Conservation (phyloP, 2,888 invertebrate species). For the Thysanoteuthis rhombus region DNA sequence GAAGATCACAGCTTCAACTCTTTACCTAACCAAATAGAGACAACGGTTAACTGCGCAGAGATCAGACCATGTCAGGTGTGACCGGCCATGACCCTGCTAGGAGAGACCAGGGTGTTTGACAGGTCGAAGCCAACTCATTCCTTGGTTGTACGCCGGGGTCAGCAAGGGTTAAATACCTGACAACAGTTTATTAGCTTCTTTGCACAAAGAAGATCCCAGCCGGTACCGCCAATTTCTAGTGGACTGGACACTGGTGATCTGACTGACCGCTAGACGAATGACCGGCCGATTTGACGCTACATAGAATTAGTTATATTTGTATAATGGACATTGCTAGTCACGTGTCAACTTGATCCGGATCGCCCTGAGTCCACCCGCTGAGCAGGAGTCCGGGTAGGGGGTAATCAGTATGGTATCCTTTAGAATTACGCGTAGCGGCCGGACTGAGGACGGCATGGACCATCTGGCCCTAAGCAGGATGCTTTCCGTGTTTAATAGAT, state of each 20-base stretch:
- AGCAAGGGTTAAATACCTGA: conserved; percentile 12
- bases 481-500: not conserved
- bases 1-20: not conserved
- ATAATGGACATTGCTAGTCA: not conserved
- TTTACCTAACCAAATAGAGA: not conserved
- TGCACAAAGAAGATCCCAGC: not conserved
- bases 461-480: not conserved
- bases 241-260: not conserved
- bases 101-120: not conserved
- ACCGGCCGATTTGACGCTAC: not conserved
- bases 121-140: not conserved
- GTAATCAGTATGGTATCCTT: not conserved
- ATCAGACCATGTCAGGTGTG: not conserved
- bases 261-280: not conserved
- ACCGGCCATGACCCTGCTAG: not conserved
- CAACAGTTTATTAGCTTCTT: not conserved
- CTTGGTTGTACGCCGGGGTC: not conserved
- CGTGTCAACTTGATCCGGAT: not conserved
- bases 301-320: not conserved
- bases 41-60: not conserved
- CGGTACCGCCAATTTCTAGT: not conserved
- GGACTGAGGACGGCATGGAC: not conserved
- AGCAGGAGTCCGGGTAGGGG: not conserved
- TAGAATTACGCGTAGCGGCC: not conserved
- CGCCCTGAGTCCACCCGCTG: not conserved